Evolutionary conservation across 2,113 vertebrate species (phyloP).

Genomic region (Macroglossus sobrinus): DNA sequence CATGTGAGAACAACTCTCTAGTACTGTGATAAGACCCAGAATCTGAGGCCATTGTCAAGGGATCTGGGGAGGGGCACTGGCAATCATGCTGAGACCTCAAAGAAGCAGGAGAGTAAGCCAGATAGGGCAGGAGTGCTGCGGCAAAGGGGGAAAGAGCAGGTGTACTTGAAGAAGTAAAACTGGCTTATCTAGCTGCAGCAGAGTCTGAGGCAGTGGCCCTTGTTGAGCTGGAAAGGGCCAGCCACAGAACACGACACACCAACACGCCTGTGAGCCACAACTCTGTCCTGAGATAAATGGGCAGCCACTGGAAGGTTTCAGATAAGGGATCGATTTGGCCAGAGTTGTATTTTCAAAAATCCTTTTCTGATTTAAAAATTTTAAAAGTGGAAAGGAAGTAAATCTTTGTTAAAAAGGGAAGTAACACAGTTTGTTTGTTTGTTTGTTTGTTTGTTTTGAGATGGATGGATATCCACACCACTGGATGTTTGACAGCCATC

Average conservation of each 20-base stretch:
- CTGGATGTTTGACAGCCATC: not conserved
- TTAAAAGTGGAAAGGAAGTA: not conserved
- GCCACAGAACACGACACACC: not conserved
- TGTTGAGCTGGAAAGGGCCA: not conserved
- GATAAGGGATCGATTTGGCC: not conserved
- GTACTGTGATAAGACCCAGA: not conserved
- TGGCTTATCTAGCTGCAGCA: not conserved
- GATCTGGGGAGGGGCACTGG: not conserved
- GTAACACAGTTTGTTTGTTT: not conserved
- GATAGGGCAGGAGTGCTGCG: too few species aligned
- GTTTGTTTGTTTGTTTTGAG: not conserved
- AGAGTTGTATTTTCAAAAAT: not conserved
- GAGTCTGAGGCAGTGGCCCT: not conserved
- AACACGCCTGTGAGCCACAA: accelerated
- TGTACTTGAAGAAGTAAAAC: not conserved
- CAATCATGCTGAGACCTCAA: not conserved
- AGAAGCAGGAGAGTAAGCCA: not conserved
- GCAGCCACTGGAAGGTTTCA: not conserved
- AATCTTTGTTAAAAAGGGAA: not conserved
- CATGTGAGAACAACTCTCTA: not conserved
- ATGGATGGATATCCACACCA: not conserved
- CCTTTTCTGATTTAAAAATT: not conserved
- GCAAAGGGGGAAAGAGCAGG: not conserved
- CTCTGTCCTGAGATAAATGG: not conserved
- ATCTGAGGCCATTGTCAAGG: not conserved